phyloP scores from a whole-genome alignment of 2,888 invertebrate genomes.

The Erebia palarica region DNA sequence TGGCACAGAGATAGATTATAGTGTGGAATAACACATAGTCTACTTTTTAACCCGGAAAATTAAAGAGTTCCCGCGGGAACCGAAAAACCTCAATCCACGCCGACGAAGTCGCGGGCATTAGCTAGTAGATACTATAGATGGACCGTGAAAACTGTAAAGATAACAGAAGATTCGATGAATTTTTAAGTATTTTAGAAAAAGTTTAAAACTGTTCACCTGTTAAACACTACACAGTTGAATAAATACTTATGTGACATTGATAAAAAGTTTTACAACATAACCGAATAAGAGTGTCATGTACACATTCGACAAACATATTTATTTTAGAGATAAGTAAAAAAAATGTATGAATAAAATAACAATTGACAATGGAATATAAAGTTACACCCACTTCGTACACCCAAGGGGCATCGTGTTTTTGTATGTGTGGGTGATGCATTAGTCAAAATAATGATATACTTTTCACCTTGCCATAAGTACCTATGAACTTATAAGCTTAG shows the following conservation, averaged over 20 bases:
- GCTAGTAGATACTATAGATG: too few species aligned
- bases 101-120: too few species aligned
- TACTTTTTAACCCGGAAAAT: too few species aligned
- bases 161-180: too few species aligned
- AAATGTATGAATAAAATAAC: constrained; percentile 32
- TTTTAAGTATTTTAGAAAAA: neutral
- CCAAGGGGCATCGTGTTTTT: constrained; percentile 12
- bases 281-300: neutral
- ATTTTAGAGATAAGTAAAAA: constrained; percentile 26
- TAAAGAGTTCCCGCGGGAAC: too few species aligned
- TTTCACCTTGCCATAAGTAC: constrained; percentile 12
- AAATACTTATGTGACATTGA: constrained; percentile 11
- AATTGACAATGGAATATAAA: constrained; percentile 29
- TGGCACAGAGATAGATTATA: too few species aligned
- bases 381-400: constrained; percentile 28
- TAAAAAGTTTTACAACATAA: constrained; percentile 12
- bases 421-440: constrained; percentile 18
- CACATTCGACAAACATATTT: constrained; percentile 21
- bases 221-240: neutral
- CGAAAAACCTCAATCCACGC: too few species aligned
- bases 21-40: too few species aligned
- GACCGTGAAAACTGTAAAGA: too few species aligned
- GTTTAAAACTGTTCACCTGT: neutral
- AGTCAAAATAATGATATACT: constrained; percentile 21
- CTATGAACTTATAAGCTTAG: neutral